A percentile compares a stretch with the other conserved stretches of the same genome.
phyloP scores from a whole-genome alignment of 2,113 vertebrate species.

The Camelus bactrianus region DNA sequence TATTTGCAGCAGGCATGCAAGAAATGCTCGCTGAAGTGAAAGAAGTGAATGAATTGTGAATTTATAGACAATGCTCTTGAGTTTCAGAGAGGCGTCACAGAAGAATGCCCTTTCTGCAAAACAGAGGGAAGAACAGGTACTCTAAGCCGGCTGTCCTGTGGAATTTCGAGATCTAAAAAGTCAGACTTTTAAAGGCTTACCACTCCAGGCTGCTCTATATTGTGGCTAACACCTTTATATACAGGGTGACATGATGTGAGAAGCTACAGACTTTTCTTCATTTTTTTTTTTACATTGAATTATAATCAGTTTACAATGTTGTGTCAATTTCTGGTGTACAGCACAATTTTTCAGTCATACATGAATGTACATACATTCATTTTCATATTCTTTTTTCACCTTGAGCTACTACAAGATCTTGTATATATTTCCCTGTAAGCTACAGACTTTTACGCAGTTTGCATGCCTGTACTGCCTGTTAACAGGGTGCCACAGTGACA shows the following conservation, averaged over 20 bases:
- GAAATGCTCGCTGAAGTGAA: not conserved
- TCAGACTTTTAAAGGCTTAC: not conserved
- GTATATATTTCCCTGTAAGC: not conserved
- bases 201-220: not conserved
- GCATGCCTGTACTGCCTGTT: not conserved
- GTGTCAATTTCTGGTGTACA: no score
- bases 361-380: no score
- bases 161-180: constrained; percentile 6
- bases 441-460: not conserved
- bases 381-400: no score
- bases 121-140: not conserved
- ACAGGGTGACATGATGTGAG: not conserved
- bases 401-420: no score
- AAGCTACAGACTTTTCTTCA: not conserved
- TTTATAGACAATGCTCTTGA: not conserved
- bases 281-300: no score
- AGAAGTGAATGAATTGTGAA: not conserved
- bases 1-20: not conserved
- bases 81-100: constrained; percentile 19
- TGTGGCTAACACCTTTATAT: not conserved
- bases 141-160: not conserved
- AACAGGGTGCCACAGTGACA: not conserved
- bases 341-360: no score
- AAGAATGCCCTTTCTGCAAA: constrained; percentile 20
- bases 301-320: no score